phyloP scores from a whole-genome alignment of 1,140 invertebrate genomes.

The Leptinotarsa defecta region DNA sequence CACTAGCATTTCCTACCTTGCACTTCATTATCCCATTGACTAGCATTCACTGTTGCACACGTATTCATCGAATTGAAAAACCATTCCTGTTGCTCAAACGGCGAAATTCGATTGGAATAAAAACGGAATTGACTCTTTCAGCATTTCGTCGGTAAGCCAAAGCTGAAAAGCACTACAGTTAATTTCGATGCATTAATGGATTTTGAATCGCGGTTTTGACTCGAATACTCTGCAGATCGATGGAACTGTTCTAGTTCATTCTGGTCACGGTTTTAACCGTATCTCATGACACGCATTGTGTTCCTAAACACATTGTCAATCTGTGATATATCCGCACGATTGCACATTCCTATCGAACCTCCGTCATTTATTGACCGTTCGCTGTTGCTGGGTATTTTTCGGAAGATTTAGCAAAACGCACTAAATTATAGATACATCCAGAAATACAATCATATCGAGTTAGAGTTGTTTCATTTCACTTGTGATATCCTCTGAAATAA shows the following conservation, averaged over 20 bases:
- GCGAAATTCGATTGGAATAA: background rate
- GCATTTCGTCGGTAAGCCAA: constrained; percentile 4
- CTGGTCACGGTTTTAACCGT: constrained; percentile 47
- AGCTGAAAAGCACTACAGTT: constrained; percentile 33
- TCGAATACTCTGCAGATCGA: constrained; percentile 21
- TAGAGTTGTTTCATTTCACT: background rate
- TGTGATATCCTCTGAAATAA: background rate
- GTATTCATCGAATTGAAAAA: background rate
- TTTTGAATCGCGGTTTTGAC: constrained; percentile 36
- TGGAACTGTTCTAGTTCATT: constrained; percentile 30
- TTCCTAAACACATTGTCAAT: constrained; percentile 47
- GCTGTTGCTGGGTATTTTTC: background rate
- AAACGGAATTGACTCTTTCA: constrained; percentile 23
- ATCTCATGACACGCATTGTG: constrained; percentile 49
- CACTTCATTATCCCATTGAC: too few species aligned
- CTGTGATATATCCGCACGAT: constrained; percentile 48
- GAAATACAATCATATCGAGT: background rate
- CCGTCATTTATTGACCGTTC: background rate
- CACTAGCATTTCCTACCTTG: too few species aligned
- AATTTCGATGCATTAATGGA: constrained; percentile 40
- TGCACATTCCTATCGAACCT: constrained; percentile 31
- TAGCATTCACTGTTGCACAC: too few species aligned
- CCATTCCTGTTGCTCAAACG: constrained; percentile 9
- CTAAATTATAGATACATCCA: background rate
- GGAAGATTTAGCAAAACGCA: background rate